Evolutionary conservation across 2,888 invertebrate genomes (phyloP), one percentile per base, ranked within the genome.

Genomic region (Caenorhabditis macrosperma): DNA sequence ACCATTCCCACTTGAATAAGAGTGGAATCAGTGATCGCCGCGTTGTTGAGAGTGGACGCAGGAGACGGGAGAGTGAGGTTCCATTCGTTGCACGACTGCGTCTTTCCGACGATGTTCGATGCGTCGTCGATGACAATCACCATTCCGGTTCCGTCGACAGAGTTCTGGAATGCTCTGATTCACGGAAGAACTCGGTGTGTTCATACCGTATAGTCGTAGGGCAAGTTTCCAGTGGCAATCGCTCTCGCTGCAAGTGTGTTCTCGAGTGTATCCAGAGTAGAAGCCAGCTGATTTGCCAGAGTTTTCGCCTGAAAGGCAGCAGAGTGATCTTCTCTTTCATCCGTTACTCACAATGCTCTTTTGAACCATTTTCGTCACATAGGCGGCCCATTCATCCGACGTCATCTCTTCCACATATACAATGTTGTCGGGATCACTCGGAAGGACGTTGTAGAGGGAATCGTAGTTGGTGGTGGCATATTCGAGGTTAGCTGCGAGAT

Each of bases 331-430:
- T 80, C 68, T 86, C 38, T 5, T 3, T 38, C 38, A 38, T 15
- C 3, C 7, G 3, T 38, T 38, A 38, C 61, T 78, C 22, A 82
- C 87, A 60, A 85, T 82, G 22, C 57, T 59, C 63, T 85, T 80
- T 66, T 87, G 84, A 2, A 79, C 75, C 33, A 86, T 69, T 41
- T 64, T 57, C 1, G 84, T 85, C 33, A 86, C 87, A 55, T 85
- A 85, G n/a, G 61, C 71, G 0, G 87, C 86, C 87, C 87, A 87
- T 69, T 87, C 81, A 3, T 81, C 83, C 50, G 71, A 64, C 5
- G 84, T 84, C 75, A 85, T 85, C 67, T 87, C 87, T 24, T 87
- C 86, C 26, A 87, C 84, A 67, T 87, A 87, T 1, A 85, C 83
- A 67, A 86, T 86, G 46, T 84, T 59, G 24, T 78, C 82, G 71